Base-by-base conservation (phyloP, 2,113 vertebrate species). In the Pteropus alecto region DNA sequence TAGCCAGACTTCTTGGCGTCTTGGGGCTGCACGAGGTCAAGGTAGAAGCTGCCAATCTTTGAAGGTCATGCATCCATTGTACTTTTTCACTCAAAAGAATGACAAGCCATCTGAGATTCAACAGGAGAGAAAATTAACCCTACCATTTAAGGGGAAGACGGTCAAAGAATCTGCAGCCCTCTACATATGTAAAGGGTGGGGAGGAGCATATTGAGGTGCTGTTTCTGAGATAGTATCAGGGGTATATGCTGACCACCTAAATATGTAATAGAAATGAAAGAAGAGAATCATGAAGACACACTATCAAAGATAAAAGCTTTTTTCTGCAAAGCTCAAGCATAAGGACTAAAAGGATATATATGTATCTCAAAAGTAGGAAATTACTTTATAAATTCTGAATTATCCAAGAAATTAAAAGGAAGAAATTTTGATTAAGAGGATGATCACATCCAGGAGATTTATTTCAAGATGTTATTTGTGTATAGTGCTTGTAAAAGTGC, bases 401-500 rank as follows among this genome's bases (percentile, higher is more conserved):
- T 68, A 79, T 26, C 14, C 43, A 90, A 95, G 60, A 81, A 79
- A 87, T 77, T 83, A 41, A 87, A 82, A 93, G 54, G 28, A 86
- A 83, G 28, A 98, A 97, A 71, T 96, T 96, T 98, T 97, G 77
- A 97, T 98, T 91, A 98, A 98, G 94, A 98, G 98, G 97, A 95
- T 97, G 83, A 98, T 96, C 97, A 97, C 90, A 97, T 96, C 93
- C 95, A 97, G 97, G 73, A 97, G 96, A 97, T 98, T 98, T 98
- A 98, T 97, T 96, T 96, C 93, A 98, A 98, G 95, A 98, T 98
- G 97, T 96, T 97, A 96, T 98, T 98, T 98, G 97, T 97, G 68
- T 94, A 76, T 76, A 54, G 46, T 94, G 76, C 79, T 92, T 93
- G 2, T 58, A 94, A 97, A 97, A 96, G 94, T 96, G 81, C 96